Base-by-base conservation (phyloP, 2,113 vertebrate genomes). In the Eurystomus gularis region DNA sequence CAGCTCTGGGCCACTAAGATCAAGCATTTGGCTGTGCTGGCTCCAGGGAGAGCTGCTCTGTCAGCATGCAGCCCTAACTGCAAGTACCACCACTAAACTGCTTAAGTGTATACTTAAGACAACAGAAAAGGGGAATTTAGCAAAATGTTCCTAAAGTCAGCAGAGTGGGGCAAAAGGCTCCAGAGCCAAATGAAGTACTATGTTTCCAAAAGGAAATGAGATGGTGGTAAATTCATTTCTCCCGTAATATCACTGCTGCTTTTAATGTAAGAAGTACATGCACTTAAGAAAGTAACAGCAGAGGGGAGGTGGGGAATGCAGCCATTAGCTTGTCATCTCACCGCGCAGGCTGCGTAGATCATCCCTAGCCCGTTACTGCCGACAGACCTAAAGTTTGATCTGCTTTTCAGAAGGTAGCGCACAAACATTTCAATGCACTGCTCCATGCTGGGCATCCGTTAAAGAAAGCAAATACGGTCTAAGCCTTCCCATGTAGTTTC, bases 1-100 rank as follows among this genome's bases (percentile, higher is more conserved):
- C 3, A 17, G 35, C 39, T 75, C 28, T 17, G 73, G 52, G 49
- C 10, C 18, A 61, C 39, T 5, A 13, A 2, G 26, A 15, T 6
- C 54, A 24, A 25, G 69, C 2, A 17, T 19, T 44, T 51, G 46
- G 19, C 46, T 66, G 6, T 17, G 4, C 49, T 23, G 33, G 17
- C 11, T 16, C 23, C 54, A 9, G 79, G 0, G 5, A 35, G 21
- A 20, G n/a, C 16, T 13, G 33, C 28, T 5, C 25, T 19, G 6
- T 5, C 58, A 57, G 44, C 25, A 35, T 23, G 19, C 42, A 19
- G 9, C 17, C 0, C 0, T n/a, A n/a, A n/a, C n/a, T n/a, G n/a
- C n/a, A n/a, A 14, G 23, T 11, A 40, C 16, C 20, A 4, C 44
- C 14, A 9, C 37, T 17, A 2, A 19, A 23, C 51, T 44, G 19